Base-by-base conservation (phyloP, 30 jellyfish, hydroid and myxozoan genomes). In the Pseudorhiza aurosa region DNA sequence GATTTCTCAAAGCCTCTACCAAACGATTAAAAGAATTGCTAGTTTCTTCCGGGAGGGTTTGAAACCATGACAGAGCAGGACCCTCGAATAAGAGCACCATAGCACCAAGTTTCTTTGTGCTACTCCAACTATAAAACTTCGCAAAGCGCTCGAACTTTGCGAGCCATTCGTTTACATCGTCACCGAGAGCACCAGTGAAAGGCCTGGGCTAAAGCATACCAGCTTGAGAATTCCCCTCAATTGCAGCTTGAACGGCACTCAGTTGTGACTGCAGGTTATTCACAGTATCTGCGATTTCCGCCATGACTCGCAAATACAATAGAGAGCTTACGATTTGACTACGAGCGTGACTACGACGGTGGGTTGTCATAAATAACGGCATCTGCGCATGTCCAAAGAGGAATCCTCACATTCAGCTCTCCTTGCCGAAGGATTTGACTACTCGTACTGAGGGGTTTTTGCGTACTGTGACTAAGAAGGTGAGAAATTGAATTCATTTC, bases 221-320 rank as follows among this genome's bases (percentile, higher is more conserved):
- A 4, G 78, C 32, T 24, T 65, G 58, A 12, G 59, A 32, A 40
- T 42, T 65, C n/a, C 78, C 78, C 32, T 65, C 78, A 1, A 65
- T 65, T 12, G 68, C 83, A 24, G 83, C 83, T 17, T 71, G 85
- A 19, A 71, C 71, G 44, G 85, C 85, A 31, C 74, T 72, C 35
- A 72, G 12, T 55, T 72, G 85, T 32, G 72, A 28, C 30, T 72
- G 85, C 19, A 72, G 21, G n/a, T 72, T 45, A 28, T 35, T 50
- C 9, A 55, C 85, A 31, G 46, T 43, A 2, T 33, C 85, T 55
- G 49, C 71, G 7, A 45, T 18, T 71, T 46, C 35, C 14, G 55
- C 62, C 62, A 47, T 47, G 50, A 12, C 50, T 7, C 65, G 50
- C n/a, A n/a, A n/a, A n/a, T n/a, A n/a, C n/a, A n/a, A n/a, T n/a